Base-by-base conservation (phyloP, 1,140 invertebrate species). In the Drosophila elegans region DNA sequence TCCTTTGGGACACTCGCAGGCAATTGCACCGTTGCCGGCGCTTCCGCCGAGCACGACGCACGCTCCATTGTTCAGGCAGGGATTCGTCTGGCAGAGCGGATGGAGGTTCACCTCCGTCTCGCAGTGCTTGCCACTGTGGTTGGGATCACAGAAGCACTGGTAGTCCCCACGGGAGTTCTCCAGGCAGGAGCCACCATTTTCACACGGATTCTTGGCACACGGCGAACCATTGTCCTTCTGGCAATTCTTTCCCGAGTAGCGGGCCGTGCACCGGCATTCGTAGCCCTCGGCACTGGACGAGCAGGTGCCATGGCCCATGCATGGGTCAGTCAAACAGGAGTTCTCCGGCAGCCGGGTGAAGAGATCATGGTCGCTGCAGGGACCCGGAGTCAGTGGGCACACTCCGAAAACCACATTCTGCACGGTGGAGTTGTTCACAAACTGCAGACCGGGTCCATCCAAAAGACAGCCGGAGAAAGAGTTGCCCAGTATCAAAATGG, bases 161-260 rank as follows among this genome's bases (percentile, higher is more conserved):
- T 96, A 98, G 76, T 97, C 95, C 4, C 97, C 96, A 10, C 94
- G 94, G 12, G 93, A 90, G 88, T 96, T 95, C 91, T 97, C 95
- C 11, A 93, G 86, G 85, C 97, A 98, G 27, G 93, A 94, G 21
- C 95, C 97, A n/a, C 94, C 94, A 93, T 98, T 96, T 42, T 93
- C 93, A 91, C 97, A 98, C 0, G 96, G 95, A 75, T 91, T 94
- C 44, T 92, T 94, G 38, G 93, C 93, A 90, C 97, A 98, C 12
- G 95, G 95, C 77, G 95, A 93, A 60, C 96, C 95, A 91, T 93
- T 94, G 92, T 97, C 97, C 90, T 95, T 94, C 92, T 97, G 95
- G 93, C 97, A 97, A 93, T 97, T 97, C 93, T 96, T 96, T 69
- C 97, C 97, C 59, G 95, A 94, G 92, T 97, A 97, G 51, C 96